Conservation (phyloP, 1,140 invertebrate species). For the Bombus ignitus region DNA sequence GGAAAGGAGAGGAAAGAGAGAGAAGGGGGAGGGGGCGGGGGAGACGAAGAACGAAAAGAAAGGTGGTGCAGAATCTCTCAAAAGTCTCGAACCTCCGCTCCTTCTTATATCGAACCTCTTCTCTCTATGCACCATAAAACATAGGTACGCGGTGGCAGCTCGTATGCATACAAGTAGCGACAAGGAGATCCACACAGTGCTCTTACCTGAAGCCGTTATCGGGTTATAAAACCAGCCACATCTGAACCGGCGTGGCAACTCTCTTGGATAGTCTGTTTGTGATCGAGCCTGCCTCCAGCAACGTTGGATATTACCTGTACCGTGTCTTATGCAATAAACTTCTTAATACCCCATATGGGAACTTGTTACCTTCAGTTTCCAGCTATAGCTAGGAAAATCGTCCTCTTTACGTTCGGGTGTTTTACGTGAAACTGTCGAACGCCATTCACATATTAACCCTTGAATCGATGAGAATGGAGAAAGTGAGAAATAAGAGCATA, state of each 20-base stretch:
- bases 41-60: not conserved
- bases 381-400: not conserved
- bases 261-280: slow-evolving; percentile 23
- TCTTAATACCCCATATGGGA: not conserved
- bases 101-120: slow-evolving; percentile 26
- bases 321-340: slow-evolving; percentile 9
- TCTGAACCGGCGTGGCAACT: not conserved
- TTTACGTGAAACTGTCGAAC: too few species aligned
- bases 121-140: slow-evolving; percentile 39
- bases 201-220: slow-evolving; percentile 48
- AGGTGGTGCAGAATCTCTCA: slow-evolving; percentile 9
- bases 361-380: too few species aligned
- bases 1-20: too few species aligned
- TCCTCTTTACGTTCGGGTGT: not conserved
- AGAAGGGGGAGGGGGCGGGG: not conserved
- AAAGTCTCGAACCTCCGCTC: not conserved
- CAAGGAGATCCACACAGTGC: slow-evolving; percentile 41
- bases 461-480: not conserved
- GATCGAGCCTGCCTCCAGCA: slow-evolving; percentile 3
- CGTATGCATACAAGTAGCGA: slow-evolving; percentile 37
- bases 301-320: not conserved
- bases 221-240: slow-evolving; percentile 50
- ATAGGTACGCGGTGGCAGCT: slow-evolving; percentile 35
- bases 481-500: too few species aligned
- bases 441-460: not conserved